phyloP scores from a whole-genome alignment of 2,888 invertebrate genomes.

The Unio delphinus region DNA sequence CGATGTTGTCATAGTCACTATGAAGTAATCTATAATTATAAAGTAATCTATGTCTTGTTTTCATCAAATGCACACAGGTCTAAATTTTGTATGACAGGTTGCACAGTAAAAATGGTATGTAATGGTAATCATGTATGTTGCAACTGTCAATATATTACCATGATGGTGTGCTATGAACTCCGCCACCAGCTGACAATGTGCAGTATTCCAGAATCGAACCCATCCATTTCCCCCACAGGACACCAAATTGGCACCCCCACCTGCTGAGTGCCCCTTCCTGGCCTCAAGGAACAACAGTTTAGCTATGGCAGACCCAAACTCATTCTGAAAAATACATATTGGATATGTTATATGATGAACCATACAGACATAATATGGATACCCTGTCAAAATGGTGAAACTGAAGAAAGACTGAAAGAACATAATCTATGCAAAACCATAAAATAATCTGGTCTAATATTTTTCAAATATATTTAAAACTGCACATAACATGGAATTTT shows the following conservation, averaged over 20 bases:
- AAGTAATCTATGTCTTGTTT: too few species aligned
- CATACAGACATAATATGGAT: neutral
- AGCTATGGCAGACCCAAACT: slow-evolving; percentile 65
- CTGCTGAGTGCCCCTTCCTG: slow-evolving; percentile 54
- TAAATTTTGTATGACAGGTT: too few species aligned
- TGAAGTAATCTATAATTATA: too few species aligned
- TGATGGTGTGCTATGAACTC: slow-evolving; percentile 70
- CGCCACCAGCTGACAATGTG: slow-evolving; percentile 54
- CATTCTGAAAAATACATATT: slow-evolving; percentile 50
- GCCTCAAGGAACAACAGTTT: slow-evolving; percentile 62
- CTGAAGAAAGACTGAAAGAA: too few species aligned
- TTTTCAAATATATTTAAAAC: too few species aligned
- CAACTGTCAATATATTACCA: slow-evolving; percentile 43
- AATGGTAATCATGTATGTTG: too few species aligned
- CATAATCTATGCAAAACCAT: too few species aligned
- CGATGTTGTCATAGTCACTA: too few species aligned
- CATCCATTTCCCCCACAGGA: slow-evolving; percentile 72
- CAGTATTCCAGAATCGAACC: slow-evolving; percentile 70
- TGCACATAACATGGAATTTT: too few species aligned
- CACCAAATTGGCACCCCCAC: slow-evolving; percentile 66
- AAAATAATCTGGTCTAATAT: neutral
- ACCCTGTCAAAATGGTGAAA: too few species aligned
- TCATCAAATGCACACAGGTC: too few species aligned
- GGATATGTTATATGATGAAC: neutral
- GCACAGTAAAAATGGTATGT: too few species aligned